Evolutionary conservation across 2,888 invertebrate genomes (phyloP), one percentile per base, ranked within the genome.

Genomic region (Nephrotoma appendiculata): DNA sequence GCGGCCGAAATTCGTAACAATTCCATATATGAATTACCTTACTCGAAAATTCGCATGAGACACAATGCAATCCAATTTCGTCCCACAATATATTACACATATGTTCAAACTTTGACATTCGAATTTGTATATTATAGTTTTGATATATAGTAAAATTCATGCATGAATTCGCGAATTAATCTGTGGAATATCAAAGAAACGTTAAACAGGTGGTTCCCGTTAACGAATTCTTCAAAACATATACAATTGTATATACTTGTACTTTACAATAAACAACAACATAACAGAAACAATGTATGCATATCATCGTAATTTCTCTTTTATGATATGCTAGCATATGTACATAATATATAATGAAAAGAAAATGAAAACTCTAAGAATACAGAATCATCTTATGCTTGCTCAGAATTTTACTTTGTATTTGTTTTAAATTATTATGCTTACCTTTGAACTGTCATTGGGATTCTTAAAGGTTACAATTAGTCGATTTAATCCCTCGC

Each of bases 401-500:
- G 15, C 52, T 31, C 31, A 9, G 15, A 52, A 52, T 52, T 52
- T 15, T 31, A 57, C 52, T 86, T 83, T 43, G 44, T 11, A 6
- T 71, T 4, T 31, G 9, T 71, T 71, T 31, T 71, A 71, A 31
- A 7, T 71, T 41, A 57, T 86, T 85, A 12, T 84, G 31, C 44
- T 83, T 71, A 88, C 88, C 87, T 88, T 89, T 85, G 87, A 87
- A 15, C 86, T 92, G 48, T 92, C 91, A 0, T 91, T 31, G 9
- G 71, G 71, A 71, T 71, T 91, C n/a, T 91, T 91, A 87, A 92
- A 93, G 6, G 91, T 89, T 15, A 93, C 92, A 0, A 92, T 92
- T 41, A 93, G 90, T 84, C 91, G 91, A 87, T 91, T 92, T 88
- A 92, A 92, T 85, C 88, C 88, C 9, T 88, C 88, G 19, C 89